phyloP scores from a whole-genome alignment of 2,113 vertebrate species.

The Rousettus leschenaultii region DNA sequence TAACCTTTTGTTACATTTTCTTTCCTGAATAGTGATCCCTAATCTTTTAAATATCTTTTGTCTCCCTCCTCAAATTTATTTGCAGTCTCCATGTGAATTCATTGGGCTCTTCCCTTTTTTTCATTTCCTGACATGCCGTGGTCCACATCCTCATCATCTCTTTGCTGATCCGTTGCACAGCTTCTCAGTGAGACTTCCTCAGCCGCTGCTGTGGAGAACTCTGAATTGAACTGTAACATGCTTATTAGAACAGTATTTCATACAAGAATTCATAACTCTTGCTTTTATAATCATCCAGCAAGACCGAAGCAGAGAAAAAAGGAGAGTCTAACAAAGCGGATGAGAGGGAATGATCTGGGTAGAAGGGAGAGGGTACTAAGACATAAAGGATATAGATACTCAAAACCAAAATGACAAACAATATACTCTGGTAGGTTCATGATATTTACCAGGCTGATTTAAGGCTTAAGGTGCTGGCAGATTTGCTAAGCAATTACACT shows the following conservation, averaged over 20 bases:
- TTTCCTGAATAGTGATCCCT: not conserved
- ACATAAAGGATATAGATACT: not conserved
- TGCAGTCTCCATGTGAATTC: not conserved
- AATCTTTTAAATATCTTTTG: not conserved
- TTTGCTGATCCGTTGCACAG: not conserved
- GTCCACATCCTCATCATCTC: not conserved
- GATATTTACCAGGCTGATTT: not conserved
- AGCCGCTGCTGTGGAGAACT: not conserved
- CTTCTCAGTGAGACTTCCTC: not conserved
- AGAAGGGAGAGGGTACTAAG: not conserved
- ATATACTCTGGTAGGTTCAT: not conserved
- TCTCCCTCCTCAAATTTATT: not conserved
- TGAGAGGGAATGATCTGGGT: not conserved
- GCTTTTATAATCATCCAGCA: constrained; percentile 17
- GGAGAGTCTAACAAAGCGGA: not conserved
- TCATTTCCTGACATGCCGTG: not conserved
- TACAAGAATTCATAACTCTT: constrained; percentile 20
- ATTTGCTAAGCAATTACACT: constrained; percentile 3
- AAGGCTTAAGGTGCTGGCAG: not conserved
- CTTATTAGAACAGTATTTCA: constrained; percentile 10
- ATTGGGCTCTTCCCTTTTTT: not conserved
- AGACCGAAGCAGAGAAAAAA: not conserved
- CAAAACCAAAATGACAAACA: not conserved
- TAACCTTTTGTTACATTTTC: not conserved
- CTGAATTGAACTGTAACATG: not conserved